Percentiles rank a stretch among this genome's conserved stretches.
Conservation (phyloP, 1,140 invertebrate species). For the Drosophila grimshawi region DNA sequence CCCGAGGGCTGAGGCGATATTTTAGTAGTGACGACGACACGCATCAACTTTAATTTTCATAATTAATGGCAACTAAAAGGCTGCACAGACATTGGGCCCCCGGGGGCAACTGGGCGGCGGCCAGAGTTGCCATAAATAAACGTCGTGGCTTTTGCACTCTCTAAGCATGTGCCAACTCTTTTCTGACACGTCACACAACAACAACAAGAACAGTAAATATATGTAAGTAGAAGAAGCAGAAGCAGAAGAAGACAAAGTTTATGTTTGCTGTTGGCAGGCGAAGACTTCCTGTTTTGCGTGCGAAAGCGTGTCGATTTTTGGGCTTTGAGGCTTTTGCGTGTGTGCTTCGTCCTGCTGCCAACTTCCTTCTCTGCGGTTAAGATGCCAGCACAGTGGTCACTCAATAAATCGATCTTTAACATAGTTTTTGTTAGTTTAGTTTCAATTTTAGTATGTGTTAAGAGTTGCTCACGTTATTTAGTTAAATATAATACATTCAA, state of each 20-base stretch:
- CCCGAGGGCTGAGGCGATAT: slow-evolving; percentile 56
- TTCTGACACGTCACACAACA: slow-evolving; percentile 44
- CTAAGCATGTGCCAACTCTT: slow-evolving; percentile 51
- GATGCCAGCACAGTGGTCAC: slow-evolving; percentile 3
- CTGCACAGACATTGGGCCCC: slow-evolving; percentile 24
- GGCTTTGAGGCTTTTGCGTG: not conserved
- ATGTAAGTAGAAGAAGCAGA: too few relatives aligned
- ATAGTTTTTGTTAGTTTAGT: too few relatives aligned
- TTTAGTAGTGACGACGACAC: slow-evolving; percentile 61
- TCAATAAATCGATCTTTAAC: not conserved
- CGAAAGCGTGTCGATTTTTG: slow-evolving; percentile 34
- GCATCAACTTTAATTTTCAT: slow-evolving; percentile 78
- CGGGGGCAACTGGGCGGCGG: slow-evolving; percentile 1
- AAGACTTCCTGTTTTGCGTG: slow-evolving; percentile 58
- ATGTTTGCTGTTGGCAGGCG: slow-evolving; percentile 3
- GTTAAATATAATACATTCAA: too few relatives aligned
- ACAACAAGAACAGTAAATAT: not conserved
- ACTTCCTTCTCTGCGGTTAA: slow-evolving; percentile 15
- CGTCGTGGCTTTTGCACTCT: slow-evolving; percentile 19
- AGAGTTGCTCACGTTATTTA: too few relatives aligned
- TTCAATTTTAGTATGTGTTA: too few relatives aligned
- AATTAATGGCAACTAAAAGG: slow-evolving; percentile 68
- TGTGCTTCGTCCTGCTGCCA: slow-evolving; percentile 13
- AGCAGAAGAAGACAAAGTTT: not conserved
- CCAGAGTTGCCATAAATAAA: slow-evolving; percentile 58